Base-by-base conservation (phyloP, 2,888 invertebrate species). In the Xestia ashworthii region DNA sequence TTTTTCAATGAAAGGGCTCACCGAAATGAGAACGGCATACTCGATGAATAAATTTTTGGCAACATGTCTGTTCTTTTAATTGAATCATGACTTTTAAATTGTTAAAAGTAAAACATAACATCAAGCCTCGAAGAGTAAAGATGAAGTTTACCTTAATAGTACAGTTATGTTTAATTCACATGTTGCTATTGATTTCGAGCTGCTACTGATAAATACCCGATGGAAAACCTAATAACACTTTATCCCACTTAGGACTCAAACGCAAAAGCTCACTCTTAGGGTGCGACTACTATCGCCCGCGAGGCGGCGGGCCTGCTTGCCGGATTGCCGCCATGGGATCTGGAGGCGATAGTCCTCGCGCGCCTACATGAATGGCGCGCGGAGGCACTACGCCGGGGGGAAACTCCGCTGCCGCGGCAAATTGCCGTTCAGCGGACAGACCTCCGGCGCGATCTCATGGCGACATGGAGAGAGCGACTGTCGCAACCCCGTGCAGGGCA, bases 1-100 rank as follows among this genome's bases (percentile, higher is more conserved):
- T 70, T 85, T 82, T 66, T 80, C 38, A 80, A 84, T 85, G 80
- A 72, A 76, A 83, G 71, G 44, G 46, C 53, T 82, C 41, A 12
- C 55, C 64, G 38, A 78, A 74, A 44, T 78, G 14, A 75, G 53
- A 60, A 12, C 50, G 19, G 25, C 9, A 22, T 48, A 25, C 19
- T 55, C 32, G 38, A 77, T 50, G 16, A 67, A 65, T 58, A 9
- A 0, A 6, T 50, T 32, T 67, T 78, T 71, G 62, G 53, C 38
- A 60, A 22, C 19, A 38, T 12, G 11, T n/a, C 5, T 70, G 16
- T n/a, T 46, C 3, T 22, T 73, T 58, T 14, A 19, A 72, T 72
- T 74, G 4, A 58, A 55, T 55, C 16, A 14, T 11, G 55, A 74
- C 1, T 55, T n/a, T 5, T 16, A 44, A 44, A n/a, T 44, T 16